Conservation (phyloP, 2,888 invertebrate species). For the Orgyia antiqua region DNA sequence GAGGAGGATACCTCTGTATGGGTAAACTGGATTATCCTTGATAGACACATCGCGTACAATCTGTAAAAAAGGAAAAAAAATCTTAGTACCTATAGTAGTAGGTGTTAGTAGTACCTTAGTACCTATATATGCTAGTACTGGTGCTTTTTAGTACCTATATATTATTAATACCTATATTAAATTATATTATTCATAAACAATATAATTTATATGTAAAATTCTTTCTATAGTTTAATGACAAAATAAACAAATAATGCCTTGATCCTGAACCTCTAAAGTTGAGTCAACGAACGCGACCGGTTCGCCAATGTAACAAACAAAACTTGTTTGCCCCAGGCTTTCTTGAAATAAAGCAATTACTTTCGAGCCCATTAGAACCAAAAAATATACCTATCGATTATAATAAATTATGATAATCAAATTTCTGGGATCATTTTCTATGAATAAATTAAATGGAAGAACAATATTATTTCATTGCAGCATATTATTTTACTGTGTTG, state of each 20-base stretch:
- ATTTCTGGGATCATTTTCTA: neutral
- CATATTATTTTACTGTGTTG: too few relatives aligned
- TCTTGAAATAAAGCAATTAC: neutral
- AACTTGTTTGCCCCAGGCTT: slow-evolving; percentile 10
- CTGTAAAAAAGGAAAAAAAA: slow-evolving; percentile 43
- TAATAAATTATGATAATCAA: neutral
- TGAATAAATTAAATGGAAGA: neutral
- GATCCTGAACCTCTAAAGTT: slow-evolving; percentile 22
- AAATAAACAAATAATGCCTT: slow-evolving; percentile 6
- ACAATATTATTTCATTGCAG: too few relatives aligned
- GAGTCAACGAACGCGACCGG: slow-evolving; percentile 40
- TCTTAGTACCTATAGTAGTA: too few relatives aligned
- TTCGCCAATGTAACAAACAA: slow-evolving; percentile 16
- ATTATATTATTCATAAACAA: too few relatives aligned
- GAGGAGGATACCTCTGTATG: slow-evolving; percentile 91
- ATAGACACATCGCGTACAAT: slow-evolving; percentile 81
- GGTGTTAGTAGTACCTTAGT: too few relatives aligned
- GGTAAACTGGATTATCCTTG: slow-evolving; percentile 89
- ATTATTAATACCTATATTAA: too few relatives aligned
- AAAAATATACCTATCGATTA: neutral
- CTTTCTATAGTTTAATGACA: slow-evolving; percentile 7
- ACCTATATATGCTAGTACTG: too few relatives aligned
- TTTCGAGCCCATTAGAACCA: neutral
- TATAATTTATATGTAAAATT: too few relatives aligned
- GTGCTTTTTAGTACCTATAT: too few relatives aligned